These are phyloP conservation scores for Druceiella hillmani DNA, from an alignment of 2,888 invertebrate genomes.

Conservation along the genomic window DNA sequence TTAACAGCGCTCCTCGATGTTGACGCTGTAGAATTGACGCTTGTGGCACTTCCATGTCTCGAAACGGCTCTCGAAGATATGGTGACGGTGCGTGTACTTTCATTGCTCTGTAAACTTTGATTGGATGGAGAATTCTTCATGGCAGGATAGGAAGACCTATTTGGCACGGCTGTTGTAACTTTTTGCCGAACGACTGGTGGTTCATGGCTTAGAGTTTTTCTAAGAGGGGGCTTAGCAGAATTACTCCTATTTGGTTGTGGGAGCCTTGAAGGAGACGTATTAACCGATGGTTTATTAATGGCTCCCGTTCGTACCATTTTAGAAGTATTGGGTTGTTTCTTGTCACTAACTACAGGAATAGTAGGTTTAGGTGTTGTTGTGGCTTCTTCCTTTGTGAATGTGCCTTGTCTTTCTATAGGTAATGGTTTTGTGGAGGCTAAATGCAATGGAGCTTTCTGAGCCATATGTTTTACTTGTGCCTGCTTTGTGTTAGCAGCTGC, in stretches of 20 bases:
- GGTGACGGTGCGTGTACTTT: slow-evolving; percentile 44
- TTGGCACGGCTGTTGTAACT: slow-evolving; percentile 26
- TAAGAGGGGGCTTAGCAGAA: slow-evolving; percentile 29
- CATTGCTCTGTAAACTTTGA: slow-evolving; percentile 52
- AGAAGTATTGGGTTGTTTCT: slow-evolving; percentile 29
- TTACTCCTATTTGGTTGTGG: slow-evolving; percentile 34
- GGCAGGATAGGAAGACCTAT: slow-evolving; percentile 29
- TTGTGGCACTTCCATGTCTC: slow-evolving; percentile 47
- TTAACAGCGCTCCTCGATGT: slow-evolving; percentile 49
- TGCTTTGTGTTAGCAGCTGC: no score
- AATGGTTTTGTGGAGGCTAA: slow-evolving; percentile 43
- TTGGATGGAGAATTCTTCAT: slow-evolving; percentile 51
- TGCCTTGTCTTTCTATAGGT: slow-evolving; percentile 76
- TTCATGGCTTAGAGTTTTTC: slow-evolving; percentile 29
- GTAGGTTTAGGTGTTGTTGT: slow-evolving; percentile 33
- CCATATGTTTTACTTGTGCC: no score
- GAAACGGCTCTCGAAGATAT: slow-evolving; percentile 34
- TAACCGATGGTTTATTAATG: slow-evolving; percentile 31
- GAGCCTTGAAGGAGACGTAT: slow-evolving; percentile 44
- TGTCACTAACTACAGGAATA: slow-evolving; percentile 27
- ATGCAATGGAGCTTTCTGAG: no score
- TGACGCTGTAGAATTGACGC: slow-evolving; percentile 56
- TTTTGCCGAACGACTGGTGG: slow-evolving; percentile 29
- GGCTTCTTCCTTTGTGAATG: slow-evolving; percentile 84
- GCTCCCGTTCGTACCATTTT: slow-evolving; percentile 35